Percentiles rank a stretch among this genome's conserved stretches.
Conservation (phyloP, 2,797 vertebrate species). For the Enteromius paludinosus region DNA sequence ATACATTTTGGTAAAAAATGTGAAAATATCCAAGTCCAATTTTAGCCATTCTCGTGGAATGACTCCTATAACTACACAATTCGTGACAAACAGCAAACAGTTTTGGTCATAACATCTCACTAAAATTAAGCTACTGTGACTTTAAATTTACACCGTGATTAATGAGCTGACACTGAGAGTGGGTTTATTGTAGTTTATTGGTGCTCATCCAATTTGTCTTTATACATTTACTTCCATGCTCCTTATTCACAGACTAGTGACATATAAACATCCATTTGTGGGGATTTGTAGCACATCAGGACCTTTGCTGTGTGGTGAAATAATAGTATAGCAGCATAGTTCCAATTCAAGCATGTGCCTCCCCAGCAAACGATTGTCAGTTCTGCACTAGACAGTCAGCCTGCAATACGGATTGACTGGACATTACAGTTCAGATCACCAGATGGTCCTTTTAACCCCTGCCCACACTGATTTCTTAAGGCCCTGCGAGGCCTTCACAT, state of each 20-base stretch:
- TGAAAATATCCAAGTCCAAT: too few relatives aligned
- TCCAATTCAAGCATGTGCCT: neutral
- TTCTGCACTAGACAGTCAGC: neutral
- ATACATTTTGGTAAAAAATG: too few relatives aligned
- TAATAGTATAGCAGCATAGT: neutral
- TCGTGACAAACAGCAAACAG: neutral
- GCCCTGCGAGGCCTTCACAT: constrained; percentile 83
- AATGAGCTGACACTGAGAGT: neutral
- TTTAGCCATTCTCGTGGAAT: too few relatives aligned
- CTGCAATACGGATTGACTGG: neutral
- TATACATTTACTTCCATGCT: neutral
- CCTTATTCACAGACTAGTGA: neutral
- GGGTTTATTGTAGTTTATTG: constrained; percentile 35
- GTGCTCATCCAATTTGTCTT: neutral
- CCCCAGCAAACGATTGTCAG: neutral
- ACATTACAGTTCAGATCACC: constrained; percentile 67
- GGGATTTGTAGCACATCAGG: neutral
- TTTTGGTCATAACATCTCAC: neutral
- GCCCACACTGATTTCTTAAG: constrained; percentile 84
- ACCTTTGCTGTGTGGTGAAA: constrained; percentile 5
- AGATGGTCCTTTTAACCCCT: constrained; percentile 78
- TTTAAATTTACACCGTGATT: neutral
- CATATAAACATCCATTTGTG: neutral
- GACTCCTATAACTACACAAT: too few relatives aligned
- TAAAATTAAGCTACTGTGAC: neutral